Percentiles rank a stretch among this genome's conserved stretches.
These are phyloP conservation scores for Aphyosemion australe DNA, from an alignment of 2,113 vertebrate species.

Conservation along the genomic window DNA sequence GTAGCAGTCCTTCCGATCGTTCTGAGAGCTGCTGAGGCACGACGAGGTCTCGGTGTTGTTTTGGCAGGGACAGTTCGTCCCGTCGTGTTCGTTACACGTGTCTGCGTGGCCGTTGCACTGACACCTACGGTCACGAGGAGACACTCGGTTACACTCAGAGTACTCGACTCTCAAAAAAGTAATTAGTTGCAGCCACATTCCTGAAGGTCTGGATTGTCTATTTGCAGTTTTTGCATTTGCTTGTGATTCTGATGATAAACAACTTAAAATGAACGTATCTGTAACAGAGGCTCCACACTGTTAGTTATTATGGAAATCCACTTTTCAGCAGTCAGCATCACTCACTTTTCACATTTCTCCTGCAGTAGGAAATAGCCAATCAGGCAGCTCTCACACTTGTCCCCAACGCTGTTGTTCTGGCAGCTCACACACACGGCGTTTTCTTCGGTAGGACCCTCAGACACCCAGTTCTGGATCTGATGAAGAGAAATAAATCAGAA, in stretches of 20 bases:
- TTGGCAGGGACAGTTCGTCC: slow-evolving; percentile 90
- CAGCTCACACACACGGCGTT: slow-evolving; percentile 88
- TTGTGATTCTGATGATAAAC: too few relatives aligned
- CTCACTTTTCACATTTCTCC: slow-evolving; percentile 89
- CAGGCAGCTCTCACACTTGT: slow-evolving; percentile 90
- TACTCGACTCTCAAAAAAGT: too few relatives aligned
- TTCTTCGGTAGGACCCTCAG: slow-evolving; percentile 87
- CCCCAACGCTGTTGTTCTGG: slow-evolving; percentile 91
- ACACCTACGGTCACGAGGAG: slow-evolving; percentile 76
- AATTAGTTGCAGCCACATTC: too few relatives aligned
- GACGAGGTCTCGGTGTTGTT: slow-evolving; percentile 92
- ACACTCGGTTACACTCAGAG: background rate
- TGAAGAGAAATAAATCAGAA: background rate
- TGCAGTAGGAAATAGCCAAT: slow-evolving; percentile 90
- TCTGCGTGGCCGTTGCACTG: slow-evolving; percentile 92
- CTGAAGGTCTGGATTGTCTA: background rate
- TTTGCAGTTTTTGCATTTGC: background rate
- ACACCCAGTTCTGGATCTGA: slow-evolving; percentile 85
- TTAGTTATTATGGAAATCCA: background rate
- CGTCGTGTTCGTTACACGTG: slow-evolving; percentile 88
- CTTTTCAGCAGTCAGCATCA: slow-evolving; percentile 8
- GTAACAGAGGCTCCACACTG: background rate
- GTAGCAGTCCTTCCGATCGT: slow-evolving; percentile 85
- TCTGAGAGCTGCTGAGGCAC: slow-evolving; percentile 87
- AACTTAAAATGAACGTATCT: background rate